These are phyloP conservation scores for Chaunax sp. DNA, from an alignment of 2,797 vertebrate genomes.

Conservation along the genomic window DNA sequence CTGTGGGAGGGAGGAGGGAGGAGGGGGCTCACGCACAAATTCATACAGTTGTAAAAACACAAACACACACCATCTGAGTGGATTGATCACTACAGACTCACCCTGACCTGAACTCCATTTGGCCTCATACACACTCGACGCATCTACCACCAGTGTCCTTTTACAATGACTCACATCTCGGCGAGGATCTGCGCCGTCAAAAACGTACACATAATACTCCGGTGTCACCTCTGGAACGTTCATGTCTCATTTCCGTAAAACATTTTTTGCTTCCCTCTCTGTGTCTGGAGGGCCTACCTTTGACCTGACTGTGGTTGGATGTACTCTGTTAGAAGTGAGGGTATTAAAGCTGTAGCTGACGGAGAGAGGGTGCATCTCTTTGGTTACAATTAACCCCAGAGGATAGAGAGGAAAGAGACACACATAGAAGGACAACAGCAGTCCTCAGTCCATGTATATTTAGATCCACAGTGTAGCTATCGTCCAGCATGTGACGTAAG, in stretches of 20 bases:
- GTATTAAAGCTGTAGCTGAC: not conserved
- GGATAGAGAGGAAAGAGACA: not conserved
- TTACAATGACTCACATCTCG: slow-evolving; percentile 39
- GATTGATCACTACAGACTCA: slow-evolving; percentile 49
- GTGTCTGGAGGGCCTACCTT: slow-evolving; percentile 14
- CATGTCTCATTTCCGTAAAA: slow-evolving; percentile 27
- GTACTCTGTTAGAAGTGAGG: not conserved
- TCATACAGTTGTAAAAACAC: slow-evolving; percentile 47
- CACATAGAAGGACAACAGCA: not conserved
- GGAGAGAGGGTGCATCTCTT: not conserved
- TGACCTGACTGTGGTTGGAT: slow-evolving; percentile 13
- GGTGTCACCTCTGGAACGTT: slow-evolving; percentile 40
- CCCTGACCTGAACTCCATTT: slow-evolving; percentile 35
- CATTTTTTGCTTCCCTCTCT: slow-evolving; percentile 14
- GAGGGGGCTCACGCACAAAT: slow-evolving; percentile 34
- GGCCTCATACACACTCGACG: slow-evolving; percentile 9
- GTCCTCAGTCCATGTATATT: not conserved
- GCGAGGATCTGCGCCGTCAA: slow-evolving; percentile 14
- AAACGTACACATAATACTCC: slow-evolving; percentile 17
- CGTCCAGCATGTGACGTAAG: not conserved
- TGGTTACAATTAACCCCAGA: not conserved
- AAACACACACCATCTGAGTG: slow-evolving; percentile 26
- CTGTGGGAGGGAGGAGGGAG: slow-evolving; percentile 29
- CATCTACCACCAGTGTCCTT: not conserved
- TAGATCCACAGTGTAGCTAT: not conserved